A percentile compares a stretch with the other conserved stretches of the same genome.
phyloP scores from a whole-genome alignment of 1,140 invertebrate genomes.

The Wasmannia auropunctata region DNA sequence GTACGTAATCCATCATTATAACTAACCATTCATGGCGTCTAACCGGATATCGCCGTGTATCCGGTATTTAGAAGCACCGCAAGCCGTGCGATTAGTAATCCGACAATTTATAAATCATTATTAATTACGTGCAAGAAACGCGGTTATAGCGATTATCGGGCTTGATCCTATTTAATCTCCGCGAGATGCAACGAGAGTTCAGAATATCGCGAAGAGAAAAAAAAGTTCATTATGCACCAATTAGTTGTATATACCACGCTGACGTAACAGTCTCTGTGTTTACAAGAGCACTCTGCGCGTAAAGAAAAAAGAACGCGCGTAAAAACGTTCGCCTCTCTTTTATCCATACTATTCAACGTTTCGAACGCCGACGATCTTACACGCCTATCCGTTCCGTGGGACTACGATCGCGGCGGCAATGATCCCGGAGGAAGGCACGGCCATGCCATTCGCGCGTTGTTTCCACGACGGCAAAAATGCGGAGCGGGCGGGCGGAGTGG shows the following conservation, averaged over 20 bases:
- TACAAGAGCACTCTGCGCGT: background rate
- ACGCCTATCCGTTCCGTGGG: slow-evolving; percentile 28
- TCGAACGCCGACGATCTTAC: slow-evolving; percentile 1
- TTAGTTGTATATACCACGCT: background rate
- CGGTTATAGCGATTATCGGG: background rate
- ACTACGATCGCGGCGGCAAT: slow-evolving; percentile 16
- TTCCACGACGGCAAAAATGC: slow-evolving; percentile 24
- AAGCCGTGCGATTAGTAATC: slow-evolving; percentile 30
- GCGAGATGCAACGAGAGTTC: background rate
- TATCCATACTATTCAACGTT: slow-evolving; percentile 9
- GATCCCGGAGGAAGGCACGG: slow-evolving; percentile 20
- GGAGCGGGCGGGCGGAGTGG: background rate
- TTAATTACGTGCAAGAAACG: background rate
- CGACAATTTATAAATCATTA: slow-evolving; percentile 5
- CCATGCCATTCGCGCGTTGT: slow-evolving; percentile 29
- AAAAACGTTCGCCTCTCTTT: background rate
- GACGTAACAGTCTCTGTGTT: background rate
- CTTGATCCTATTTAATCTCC: background rate
- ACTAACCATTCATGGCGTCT: slow-evolving; percentile 13
- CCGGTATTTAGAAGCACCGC: slow-evolving; percentile 43
- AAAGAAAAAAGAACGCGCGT: background rate
- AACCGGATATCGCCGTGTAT: slow-evolving; percentile 53
- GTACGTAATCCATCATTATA: slow-evolving; percentile 34
- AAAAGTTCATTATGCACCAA: background rate
- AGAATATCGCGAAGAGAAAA: background rate